phyloP scores from a whole-genome alignment of 2,888 invertebrate species.

The Spicauda simplicius region DNA sequence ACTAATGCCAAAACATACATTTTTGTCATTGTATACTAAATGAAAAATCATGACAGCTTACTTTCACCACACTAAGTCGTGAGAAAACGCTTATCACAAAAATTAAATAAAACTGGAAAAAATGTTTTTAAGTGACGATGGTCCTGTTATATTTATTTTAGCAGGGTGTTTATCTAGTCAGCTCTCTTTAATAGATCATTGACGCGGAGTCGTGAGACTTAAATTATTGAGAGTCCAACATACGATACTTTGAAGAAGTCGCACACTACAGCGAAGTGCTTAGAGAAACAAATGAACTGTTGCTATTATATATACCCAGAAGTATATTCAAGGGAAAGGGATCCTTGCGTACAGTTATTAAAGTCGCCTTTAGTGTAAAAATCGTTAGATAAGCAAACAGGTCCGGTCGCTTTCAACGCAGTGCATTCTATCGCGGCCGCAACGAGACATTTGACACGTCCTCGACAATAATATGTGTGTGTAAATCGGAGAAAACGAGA shows the following conservation, averaged over 20 bases:
- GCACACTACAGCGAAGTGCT: slow-evolving; percentile 66
- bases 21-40: slow-evolving; percentile 16
- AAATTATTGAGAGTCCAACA: slow-evolving; percentile 70
- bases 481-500: slow-evolving; percentile 56
- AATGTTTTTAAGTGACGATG: slow-evolving; percentile 54
- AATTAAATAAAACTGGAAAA: slow-evolving; percentile 40
- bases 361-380: slow-evolving; percentile 53
- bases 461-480: slow-evolving; percentile 67
- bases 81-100: slow-evolving; percentile 58
- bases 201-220: slow-evolving; percentile 65
- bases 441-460: slow-evolving; percentile 81
- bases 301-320: slow-evolving; percentile 69
- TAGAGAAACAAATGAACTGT: slow-evolving; percentile 81
- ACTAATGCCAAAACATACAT: background rate
- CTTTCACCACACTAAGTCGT: slow-evolving; percentile 52
- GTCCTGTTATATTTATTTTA: slow-evolving; percentile 50
- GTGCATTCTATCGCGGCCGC: slow-evolving; percentile 74
- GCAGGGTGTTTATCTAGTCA: slow-evolving; percentile 56
- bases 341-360: slow-evolving; percentile 47
- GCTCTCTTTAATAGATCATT: slow-evolving; percentile 50
- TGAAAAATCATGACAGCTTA: slow-evolving; percentile 46
- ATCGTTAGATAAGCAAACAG: slow-evolving; percentile 64
- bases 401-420: slow-evolving; percentile 73
- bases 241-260: slow-evolving; percentile 70
- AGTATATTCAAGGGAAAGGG: slow-evolving; percentile 46